These are phyloP conservation scores for Prinia subflava DNA, from an alignment of 2,113 vertebrate species.

Conservation along the genomic window DNA sequence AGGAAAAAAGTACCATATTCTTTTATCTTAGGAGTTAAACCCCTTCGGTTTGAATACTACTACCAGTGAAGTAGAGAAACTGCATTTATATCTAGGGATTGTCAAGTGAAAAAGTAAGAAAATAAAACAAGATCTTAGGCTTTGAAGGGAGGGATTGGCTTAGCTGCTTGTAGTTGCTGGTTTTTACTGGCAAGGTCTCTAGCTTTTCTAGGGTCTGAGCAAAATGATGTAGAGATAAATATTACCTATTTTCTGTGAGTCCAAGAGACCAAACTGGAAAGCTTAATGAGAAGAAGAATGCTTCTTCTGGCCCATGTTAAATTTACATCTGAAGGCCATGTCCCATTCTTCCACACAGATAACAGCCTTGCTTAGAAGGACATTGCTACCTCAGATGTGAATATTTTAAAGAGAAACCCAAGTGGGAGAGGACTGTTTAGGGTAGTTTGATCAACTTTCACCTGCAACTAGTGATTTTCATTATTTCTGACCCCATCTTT, in stretches of 20 bases:
- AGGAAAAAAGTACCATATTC: neutral
- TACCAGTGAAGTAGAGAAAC: neutral
- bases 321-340: neutral
- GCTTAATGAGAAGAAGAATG: neutral
- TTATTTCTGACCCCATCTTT: neutral
- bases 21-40: constrained; percentile 4
- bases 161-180: neutral
- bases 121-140: neutral
- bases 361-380: neutral
- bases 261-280: neutral
- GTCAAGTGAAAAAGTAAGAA: neutral
- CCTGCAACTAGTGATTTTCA: neutral
- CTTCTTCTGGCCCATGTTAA: neutral
- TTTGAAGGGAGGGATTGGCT: neutral
- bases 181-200: neutral
- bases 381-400: neutral
- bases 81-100: neutral
- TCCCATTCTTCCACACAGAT: neutral
- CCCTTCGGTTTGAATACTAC: neutral
- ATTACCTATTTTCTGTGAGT: neutral
- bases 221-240: neutral
- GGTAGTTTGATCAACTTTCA: neutral
- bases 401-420: neutral
- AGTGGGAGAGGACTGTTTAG: neutral
- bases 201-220: neutral